Percentiles rank a stretch among this genome's conserved stretches.
phyloP scores from a whole-genome alignment of 2,888 invertebrate species.

The Cabera pusaria region DNA sequence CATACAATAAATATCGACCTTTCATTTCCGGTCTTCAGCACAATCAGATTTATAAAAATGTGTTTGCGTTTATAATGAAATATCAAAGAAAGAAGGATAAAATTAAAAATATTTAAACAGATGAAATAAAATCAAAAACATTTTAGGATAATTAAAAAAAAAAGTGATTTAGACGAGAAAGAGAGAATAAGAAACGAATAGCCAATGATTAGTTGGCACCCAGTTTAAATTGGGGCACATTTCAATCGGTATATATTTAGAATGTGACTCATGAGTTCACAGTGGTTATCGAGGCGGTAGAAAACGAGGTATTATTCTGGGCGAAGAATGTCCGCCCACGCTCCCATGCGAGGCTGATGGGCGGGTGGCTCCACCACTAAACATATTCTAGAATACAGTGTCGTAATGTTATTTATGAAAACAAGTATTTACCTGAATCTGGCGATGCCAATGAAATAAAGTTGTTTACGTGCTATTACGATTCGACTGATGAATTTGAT shows the following conservation, averaged over 20 bases:
- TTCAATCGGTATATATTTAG: constrained; percentile 68
- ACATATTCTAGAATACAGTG: constrained; percentile 38
- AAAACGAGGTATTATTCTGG: constrained; percentile 65
- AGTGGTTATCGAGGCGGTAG: constrained; percentile 62
- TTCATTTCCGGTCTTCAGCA: no score
- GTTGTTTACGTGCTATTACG: constrained; percentile 17
- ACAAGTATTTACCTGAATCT: constrained; percentile 17
- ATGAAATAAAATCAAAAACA: constrained; percentile 6
- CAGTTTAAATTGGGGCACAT: constrained; percentile 60
- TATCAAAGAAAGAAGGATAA: no score
- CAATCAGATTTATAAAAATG: no score
- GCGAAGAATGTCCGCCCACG: constrained; percentile 68
- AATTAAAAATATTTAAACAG: no score
- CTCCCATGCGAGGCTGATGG: constrained; percentile 9
- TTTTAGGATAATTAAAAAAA: no score
- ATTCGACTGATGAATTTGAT: no score
- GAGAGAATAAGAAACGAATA: constrained; percentile 3
- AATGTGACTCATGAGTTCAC: constrained; percentile 66
- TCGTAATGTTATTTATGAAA: constrained; percentile 25
- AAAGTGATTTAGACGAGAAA: no score
- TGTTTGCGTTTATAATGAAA: no score
- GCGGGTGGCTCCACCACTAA: constrained; percentile 22
- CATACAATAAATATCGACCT: no score
- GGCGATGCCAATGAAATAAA: constrained; percentile 6
- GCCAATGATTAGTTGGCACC: constrained; percentile 33